phyloP scores from a whole-genome alignment of 2,113 vertebrate species.

The Camelus dromedarius region DNA sequence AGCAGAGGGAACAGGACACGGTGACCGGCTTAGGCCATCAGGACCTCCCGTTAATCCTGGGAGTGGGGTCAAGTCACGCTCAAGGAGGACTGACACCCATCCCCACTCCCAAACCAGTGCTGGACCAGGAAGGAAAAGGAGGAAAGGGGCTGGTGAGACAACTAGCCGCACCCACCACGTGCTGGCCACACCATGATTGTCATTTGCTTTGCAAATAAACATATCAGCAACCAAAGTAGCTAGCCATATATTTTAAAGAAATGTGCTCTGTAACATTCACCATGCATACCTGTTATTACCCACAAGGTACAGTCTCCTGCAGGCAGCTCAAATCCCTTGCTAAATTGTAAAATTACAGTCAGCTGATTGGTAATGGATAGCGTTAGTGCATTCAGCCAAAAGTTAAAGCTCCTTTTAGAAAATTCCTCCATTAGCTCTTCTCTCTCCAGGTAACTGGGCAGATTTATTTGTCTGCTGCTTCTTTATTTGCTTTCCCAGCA shows the following conservation, averaged over 20 bases:
- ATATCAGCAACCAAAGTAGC: constrained; percentile 44
- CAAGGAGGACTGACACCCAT: not conserved
- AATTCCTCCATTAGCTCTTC: not conserved
- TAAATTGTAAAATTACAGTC: constrained; percentile 54
- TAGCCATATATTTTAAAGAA: constrained; percentile 52
- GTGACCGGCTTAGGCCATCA: not conserved
- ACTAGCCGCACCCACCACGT: not conserved
- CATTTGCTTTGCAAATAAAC: constrained; percentile 63
- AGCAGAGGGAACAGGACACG: not conserved
- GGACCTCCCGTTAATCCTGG: not conserved
- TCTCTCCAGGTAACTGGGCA: not conserved
- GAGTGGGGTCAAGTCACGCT: not conserved
- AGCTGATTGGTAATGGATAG: constrained; percentile 27
- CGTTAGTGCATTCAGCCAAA: constrained; percentile 6
- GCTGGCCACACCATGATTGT: not conserved
- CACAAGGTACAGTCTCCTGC: not conserved
- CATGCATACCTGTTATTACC: constrained; percentile 21
- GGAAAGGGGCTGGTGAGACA: constrained; percentile 4
- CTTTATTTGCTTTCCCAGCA: not conserved
- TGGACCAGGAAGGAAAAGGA: not conserved
- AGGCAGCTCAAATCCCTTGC: constrained; percentile 28
- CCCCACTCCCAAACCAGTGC: not conserved
- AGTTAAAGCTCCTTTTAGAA: constrained; percentile 59
- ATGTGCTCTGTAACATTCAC: not conserved
- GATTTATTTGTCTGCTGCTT: constrained; percentile 1